phyloP scores from a whole-genome alignment of 2,797 vertebrate genomes.

The Crocodylus rhombifer region DNA sequence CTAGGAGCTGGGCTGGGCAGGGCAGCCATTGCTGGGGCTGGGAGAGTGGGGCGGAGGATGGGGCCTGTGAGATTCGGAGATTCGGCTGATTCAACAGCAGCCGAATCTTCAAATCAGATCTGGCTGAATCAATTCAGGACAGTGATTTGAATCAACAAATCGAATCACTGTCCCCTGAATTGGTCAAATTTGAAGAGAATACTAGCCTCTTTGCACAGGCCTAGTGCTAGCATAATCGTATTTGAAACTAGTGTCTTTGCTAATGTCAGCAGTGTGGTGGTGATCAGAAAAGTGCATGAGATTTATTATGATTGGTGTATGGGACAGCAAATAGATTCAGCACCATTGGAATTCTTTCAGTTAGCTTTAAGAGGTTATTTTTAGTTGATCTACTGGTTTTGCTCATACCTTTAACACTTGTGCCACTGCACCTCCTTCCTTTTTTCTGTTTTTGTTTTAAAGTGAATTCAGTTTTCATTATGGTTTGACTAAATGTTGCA shows the following conservation, averaged over 20 bases:
- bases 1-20: no score
- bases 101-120: no score
- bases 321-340: not conserved
- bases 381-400: not conserved
- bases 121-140: no score
- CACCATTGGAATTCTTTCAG: not conserved
- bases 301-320: not conserved
- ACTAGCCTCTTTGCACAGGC: no score
- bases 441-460: not conserved
- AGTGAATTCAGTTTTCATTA: not conserved
- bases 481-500: not conserved
- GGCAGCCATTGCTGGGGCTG: no score
- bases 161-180: not conserved
- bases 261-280: not conserved
- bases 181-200: not conserved
- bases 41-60: no score
- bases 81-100: no score
- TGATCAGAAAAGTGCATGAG: not conserved
- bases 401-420: rapidly evolving
- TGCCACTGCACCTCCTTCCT: not conserved
- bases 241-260: not conserved
- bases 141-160: not conserved
- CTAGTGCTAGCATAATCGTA: not conserved
- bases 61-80: no score
- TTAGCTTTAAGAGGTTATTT: not conserved